Evolutionary conservation across 2,797 vertebrate species (phyloP), one percentile per base, ranked within the genome.

Genomic region (Nothura maculosa): DNA sequence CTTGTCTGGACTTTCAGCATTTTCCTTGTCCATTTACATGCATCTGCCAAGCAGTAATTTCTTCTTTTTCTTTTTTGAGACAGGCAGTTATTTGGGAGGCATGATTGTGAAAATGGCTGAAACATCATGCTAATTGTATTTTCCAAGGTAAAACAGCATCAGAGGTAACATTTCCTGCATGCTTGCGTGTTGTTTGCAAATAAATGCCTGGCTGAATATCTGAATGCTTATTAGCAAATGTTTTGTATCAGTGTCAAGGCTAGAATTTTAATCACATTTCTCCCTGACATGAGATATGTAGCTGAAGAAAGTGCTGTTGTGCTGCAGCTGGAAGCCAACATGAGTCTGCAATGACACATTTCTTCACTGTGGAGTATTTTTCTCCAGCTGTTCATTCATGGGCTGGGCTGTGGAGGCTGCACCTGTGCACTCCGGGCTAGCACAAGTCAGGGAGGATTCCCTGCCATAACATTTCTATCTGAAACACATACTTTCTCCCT

Each of bases 231-330:
- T 64, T 38, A 83, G 70, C 69, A 95, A 89, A 81, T 81, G 81
- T 73, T 94, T 87, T 79, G 52, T 64, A 77, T 94, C 75, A 3
- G 1, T 58, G 70, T 67, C 80, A n/a, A 18, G 85, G 85, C 57
- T 90, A 92, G 87, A 85, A 94, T 94, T 91, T 85, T 89, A 91
- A 95, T 93, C 83, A 74, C 36, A 1, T 85, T 95, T 92, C 48
- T 92, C 30, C 67, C 80, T 32, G 87, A 87, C 74, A 70, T 61
- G 42, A 83, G 89, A 95, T 89, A 85, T 1, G 22, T 62, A 63
- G 74, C 32, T 80, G 75, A 66, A 91, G 85, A 75, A 94, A 69
- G 30, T 66, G 43, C 87, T 73, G 94, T 89, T 92, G 66, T 17
- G 2, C 64, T 89, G 85, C 93, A 92, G 77, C 89, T 95, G 92